Evolutionary conservation across 2,797 vertebrate species (phyloP).

Genomic region (Heterohyrax brucei): DNA sequence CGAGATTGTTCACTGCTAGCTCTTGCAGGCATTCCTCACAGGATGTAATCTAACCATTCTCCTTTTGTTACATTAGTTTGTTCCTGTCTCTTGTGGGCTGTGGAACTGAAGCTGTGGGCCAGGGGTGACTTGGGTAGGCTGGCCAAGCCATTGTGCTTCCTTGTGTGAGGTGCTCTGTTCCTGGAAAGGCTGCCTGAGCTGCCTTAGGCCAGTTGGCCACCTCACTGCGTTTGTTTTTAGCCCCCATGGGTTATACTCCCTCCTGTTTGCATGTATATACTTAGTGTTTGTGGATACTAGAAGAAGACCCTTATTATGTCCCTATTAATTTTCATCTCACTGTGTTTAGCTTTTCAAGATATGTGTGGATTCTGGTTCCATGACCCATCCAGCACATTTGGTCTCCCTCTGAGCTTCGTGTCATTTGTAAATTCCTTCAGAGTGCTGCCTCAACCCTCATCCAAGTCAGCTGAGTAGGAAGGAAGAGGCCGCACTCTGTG

Average conservation of each 20-base stretch:
- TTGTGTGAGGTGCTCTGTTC: neutral
- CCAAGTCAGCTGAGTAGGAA: neutral
- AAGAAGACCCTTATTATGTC: neutral
- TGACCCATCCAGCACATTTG: neutral
- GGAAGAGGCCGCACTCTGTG: neutral
- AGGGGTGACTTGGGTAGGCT: neutral
- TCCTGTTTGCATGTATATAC: neutral
- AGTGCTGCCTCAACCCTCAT: neutral
- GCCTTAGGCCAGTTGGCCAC: neutral
- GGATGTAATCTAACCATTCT: neutral
- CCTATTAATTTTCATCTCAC: neutral
- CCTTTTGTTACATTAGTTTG: neutral
- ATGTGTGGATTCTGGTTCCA: neutral
- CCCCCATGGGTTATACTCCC: neutral
- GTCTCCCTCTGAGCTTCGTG: neutral
- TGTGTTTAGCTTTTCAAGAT: neutral
- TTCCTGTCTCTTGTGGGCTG: neutral
- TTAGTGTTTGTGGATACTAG: neutral
- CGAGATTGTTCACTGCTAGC: neutral
- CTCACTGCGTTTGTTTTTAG: too few relatives aligned
- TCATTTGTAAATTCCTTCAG: neutral
- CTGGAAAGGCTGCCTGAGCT: neutral
- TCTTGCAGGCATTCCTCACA: neutral
- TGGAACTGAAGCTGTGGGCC: neutral
- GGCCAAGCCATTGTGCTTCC: rapidly evolving